Evolutionary conservation across 1,140 invertebrate species (phyloP), one percentile per base, ranked within the genome.

Genomic region (Asbolus verrucosus): DNA sequence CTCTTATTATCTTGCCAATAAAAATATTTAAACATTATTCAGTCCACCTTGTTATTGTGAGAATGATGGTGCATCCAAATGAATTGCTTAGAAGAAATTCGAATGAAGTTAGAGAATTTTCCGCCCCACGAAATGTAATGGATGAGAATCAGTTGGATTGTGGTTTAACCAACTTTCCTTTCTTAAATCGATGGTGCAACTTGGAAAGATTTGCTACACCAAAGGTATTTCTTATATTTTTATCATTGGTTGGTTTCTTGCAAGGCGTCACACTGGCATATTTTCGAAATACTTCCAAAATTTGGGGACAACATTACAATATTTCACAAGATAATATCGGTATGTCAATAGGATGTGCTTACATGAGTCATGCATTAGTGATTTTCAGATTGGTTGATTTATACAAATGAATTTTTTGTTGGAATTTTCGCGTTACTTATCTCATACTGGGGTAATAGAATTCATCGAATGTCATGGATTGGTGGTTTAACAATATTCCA

Each of bases 401-500:
- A 84, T 5, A 77, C 82, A 33, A 84, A 86, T 50, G 85, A 87
- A 14, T 75, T 89, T 0, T 83, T 84, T 39, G 83, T 84, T 54
- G 83, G 84, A 5, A 6, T 87, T 6, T 79, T 87, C 9, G 87
- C 85, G 0, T 67, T 89, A 24, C 16, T 75, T 0, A 75, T 88
- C 5, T 83, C 87, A 11, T 86, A 88, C 73, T 89, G 84, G 85
- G 88, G 87, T 2, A 83, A 87, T 65, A 81, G 82, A 76, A 84
- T 86, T 27, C 87, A 89, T 74, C 84, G 86, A 73, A 82, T 83
- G 14, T 81, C 84, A 1, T 89, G 87, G 87, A 79, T 87, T 15
- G 87, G 87, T 31, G 84, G 81, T 8, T 75, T 87, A 0, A 79
- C 84, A 6, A 85, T 89, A 54, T 73, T 88, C n/a, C 86, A 89